Percentiles rank a stretch among this genome's conserved stretches.
These are phyloP conservation scores for Antigone vipio DNA, from an alignment of 2,113 vertebrate species.

Conservation along the genomic window DNA sequence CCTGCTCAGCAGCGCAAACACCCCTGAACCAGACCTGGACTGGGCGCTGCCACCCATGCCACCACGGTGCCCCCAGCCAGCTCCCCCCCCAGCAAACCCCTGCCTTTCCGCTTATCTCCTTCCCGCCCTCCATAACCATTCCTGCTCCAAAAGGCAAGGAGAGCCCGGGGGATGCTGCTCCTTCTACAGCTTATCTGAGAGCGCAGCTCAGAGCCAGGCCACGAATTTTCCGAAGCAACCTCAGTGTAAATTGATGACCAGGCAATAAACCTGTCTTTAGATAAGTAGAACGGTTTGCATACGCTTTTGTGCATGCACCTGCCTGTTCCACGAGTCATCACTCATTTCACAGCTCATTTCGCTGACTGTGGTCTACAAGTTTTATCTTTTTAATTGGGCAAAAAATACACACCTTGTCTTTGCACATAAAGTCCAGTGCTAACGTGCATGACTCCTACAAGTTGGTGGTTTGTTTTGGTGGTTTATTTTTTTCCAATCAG, in stretches of 20 bases:
- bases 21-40: not conserved
- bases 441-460: not conserved
- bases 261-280: slow-evolving; percentile 47
- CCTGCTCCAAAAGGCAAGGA: not conserved
- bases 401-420: slow-evolving; percentile 60
- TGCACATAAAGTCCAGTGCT: slow-evolving; percentile 34
- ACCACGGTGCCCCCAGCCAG: rapidly evolving
- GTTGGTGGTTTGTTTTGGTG: not conserved
- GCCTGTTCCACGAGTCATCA: slow-evolving; percentile 47
- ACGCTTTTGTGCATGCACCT: slow-evolving; percentile 22
- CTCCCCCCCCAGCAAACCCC: not conserved
- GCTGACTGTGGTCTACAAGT: slow-evolving; percentile 22
- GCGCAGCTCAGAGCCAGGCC: not conserved
- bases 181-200: not conserved
- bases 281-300: slow-evolving; percentile 38
- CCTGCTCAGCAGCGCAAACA: not conserved
- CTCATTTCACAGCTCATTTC: slow-evolving; percentile 62
- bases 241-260: slow-evolving; percentile 16
- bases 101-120: not conserved
- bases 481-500: not conserved
- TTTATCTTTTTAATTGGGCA: slow-evolving; percentile 66
- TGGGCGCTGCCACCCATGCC: not conserved
- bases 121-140: not conserved
- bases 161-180: not conserved
- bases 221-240: not conserved